Evolutionary conservation across 2,797 vertebrate species (phyloP), one percentile per base, ranked within the genome.

Genomic region (Potorous gilbertii): DNA sequence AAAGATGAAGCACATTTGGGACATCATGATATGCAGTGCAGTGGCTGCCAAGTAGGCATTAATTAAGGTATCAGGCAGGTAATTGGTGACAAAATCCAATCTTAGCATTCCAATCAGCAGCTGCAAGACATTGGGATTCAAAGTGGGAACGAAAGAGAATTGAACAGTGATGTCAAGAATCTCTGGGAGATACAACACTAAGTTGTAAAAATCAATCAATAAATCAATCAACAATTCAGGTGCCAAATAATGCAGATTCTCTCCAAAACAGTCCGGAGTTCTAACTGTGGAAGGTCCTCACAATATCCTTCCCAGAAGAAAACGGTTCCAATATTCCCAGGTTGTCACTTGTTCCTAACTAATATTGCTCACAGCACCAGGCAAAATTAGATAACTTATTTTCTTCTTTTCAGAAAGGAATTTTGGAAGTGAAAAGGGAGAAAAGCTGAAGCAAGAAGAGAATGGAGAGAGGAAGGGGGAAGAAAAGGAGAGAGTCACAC

Each of bases 21-120:
- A 97, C 54, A 98, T 40, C 14, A 98, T 95, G 87, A 98, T 56
- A 56, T 97, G 97, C 6, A 98, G 5, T 0, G 98, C 98, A 12
- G 96, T 96, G 3, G 98, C 98, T 1, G 98, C 93, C 93, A 98
- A 97, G 94, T 98, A 98, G 29, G 98, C 98, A 6, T 93, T 98
- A 28, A 97, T 90, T 0, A 96, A 56, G 0, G 98, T 96, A 74
- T 98, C 98, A 0, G 97, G 98, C 29, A 98, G 56, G 14, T 98
- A 98, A 0, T 93, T 93, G 55, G 97, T 96, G 12, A 98, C 2
- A 59, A 97, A 97, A 91, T 98, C 98, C 93, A 98, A 92, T 59
- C 98, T 97, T 52, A 98, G 8, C 57, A 97, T 5, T 28, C 97
- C 97, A 92, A 98, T 97, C 5, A 95, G 92, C 18, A 98, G 93